These are phyloP conservation scores for Cyclophora punctaria DNA, from an alignment of 2,888 invertebrate genomes.

Conservation along the genomic window DNA sequence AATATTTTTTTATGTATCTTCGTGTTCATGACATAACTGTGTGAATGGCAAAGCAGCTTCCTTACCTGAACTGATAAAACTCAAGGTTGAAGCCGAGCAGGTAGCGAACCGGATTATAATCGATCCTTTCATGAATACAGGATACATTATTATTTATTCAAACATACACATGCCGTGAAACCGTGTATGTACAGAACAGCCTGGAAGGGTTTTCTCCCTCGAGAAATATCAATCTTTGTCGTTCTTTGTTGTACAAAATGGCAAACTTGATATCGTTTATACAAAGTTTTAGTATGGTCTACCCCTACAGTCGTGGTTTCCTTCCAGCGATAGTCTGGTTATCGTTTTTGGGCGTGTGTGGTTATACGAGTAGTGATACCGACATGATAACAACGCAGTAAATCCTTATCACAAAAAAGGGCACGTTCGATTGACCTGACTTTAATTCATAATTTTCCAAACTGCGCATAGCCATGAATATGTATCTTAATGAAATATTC, in stretches of 20 bases:
- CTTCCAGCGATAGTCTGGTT: too few species aligned
- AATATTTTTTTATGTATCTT: neutral
- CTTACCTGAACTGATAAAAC: constrained; percentile 37
- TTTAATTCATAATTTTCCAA: too few species aligned
- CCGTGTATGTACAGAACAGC: neutral
- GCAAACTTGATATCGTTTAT: too few species aligned
- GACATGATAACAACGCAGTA: constrained; percentile 2
- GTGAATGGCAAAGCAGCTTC: constrained; percentile 10
- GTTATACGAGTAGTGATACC: constrained; percentile 1
- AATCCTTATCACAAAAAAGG: too few species aligned
- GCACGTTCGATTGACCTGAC: too few species aligned
- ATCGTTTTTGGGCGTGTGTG: constrained; percentile 1
- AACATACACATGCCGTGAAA: constrained; percentile 7
- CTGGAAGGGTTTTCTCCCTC: too few species aligned
- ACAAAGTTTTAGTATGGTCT: too few species aligned
- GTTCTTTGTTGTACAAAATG: too few species aligned
- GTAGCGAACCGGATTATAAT: constrained; percentile 57
- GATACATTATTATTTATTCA: constrained; percentile 27
- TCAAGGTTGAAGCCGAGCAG: constrained; percentile 46
- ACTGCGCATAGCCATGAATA: too few species aligned
- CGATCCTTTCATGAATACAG: constrained; percentile 35
- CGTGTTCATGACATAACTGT: constrained; percentile 42
- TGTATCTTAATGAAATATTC: too few species aligned
- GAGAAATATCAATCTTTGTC: too few species aligned
- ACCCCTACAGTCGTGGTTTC: too few species aligned